Evolutionary conservation across 2,113 vertebrate genomes (phyloP), one percentile per base, ranked within the genome.

Genomic region (Pelusios castaneus): DNA sequence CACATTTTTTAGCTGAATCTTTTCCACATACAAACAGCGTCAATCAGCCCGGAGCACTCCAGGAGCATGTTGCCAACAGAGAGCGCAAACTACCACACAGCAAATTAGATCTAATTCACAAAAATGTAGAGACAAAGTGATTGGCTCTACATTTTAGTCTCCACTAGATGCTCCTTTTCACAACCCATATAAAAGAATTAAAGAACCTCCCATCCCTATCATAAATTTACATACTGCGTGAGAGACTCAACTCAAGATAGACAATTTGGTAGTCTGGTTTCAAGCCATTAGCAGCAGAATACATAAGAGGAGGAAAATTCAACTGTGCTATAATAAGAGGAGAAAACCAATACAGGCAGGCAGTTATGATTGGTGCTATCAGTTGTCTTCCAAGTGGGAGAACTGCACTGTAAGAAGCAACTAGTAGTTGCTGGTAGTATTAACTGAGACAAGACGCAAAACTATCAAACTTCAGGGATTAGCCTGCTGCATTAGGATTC

Each of bases 11-110:
- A 92, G 95, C 89, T 93, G 93, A 97, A 92, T 92, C 92, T 97
- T 93, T 91, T 91, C 97, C n/a, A n/a, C n/a, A n/a, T n/a, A 96
- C 92, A 94, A 93, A 95, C 94, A 93, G 91, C 85, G 94, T 92
- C 94, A 97, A 91, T 94, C 85, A 92, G 94, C 96, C 96, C 89
- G 85, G 95, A 93, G 93, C 94, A 89, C 93, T 91, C 93, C 94
- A 91, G 89, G 52, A 93, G 96, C 94, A 90, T 2, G 43, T 89
- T 97, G 93, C 95, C 94, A 97, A 95, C 95, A 94, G 85, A 82
- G 89, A 70, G 86, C 95, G 89, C 91, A 92, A 67, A n/a, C n/a
- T 21, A 89, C 94, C 95, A 95, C 91, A 55, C 70, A 24, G 79
- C 84, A 95, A 91, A 90, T 84, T 87, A 87, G 91, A 97, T 95